Conservation (phyloP, 2,797 vertebrate species). For the Myiothlypis chrysogaster region DNA sequence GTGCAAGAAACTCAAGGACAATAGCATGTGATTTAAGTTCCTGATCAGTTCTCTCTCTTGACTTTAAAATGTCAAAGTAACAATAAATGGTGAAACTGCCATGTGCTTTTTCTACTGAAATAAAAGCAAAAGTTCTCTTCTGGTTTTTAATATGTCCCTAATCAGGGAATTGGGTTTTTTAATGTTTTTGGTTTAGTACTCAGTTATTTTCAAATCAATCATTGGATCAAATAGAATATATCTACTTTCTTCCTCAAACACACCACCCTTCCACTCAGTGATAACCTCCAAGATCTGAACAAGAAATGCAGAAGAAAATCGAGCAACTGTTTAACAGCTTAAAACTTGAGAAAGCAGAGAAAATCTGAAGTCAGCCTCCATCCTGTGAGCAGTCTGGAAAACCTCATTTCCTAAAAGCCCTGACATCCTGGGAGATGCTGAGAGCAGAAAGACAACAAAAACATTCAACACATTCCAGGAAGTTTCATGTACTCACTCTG, state of each 20-base stretch:
- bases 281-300: not conserved
- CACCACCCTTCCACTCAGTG: not conserved
- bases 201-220: not conserved
- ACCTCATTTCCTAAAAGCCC: not conserved
- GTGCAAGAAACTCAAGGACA: not conserved
- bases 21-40: fast-evolving
- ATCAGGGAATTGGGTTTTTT: not conserved
- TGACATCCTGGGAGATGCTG: not conserved
- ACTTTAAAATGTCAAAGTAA: not conserved
- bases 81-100: not conserved
- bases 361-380: not conserved
- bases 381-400: not conserved
- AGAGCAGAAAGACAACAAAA: not conserved
- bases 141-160: not conserved
- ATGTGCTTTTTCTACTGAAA: not conserved
- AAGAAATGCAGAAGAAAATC: not conserved
- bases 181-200: not conserved
- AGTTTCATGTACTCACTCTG: conserved; percentile 86
- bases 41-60: not conserved
- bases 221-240: not conserved
- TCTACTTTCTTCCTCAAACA: not conserved
- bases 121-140: not conserved
- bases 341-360: not conserved
- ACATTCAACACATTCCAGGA: not conserved
- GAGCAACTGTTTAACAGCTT: not conserved